Evolutionary conservation across 2,797 vertebrate species (phyloP).

Genomic region (Esox masquinongy): DNA sequence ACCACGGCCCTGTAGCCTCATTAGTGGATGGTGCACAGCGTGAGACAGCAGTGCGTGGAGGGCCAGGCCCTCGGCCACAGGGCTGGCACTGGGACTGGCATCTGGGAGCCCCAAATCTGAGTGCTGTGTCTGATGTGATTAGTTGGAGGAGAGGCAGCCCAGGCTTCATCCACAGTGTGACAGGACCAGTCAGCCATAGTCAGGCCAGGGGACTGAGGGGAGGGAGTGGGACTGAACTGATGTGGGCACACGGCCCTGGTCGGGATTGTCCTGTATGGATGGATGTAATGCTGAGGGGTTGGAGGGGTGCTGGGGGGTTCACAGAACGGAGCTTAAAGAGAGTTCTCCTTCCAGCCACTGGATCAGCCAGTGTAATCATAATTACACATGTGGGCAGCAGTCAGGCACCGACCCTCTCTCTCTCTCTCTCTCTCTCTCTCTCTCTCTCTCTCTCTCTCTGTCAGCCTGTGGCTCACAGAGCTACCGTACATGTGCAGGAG

Average conservation of each 20-base stretch:
- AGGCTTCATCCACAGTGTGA: background rate
- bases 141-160: conserved; percentile 43
- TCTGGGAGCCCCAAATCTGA: conserved; percentile 64
- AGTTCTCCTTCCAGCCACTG: conserved; percentile 13
- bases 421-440: background rate
- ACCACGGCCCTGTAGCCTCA: conserved; percentile 38
- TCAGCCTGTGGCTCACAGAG: background rate
- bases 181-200: background rate
- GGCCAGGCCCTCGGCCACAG: conserved; percentile 53
- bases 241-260: background rate
- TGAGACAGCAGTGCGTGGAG: conserved; percentile 59
- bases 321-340: conserved; percentile 10
- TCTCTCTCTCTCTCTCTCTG: background rate
- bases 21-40: conserved; percentile 59
- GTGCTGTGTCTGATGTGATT: conserved; percentile 73
- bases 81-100: conserved; percentile 65
- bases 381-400: background rate
- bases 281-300: background rate
- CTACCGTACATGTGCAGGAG: conserved; percentile 1
- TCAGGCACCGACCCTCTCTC: background rate
- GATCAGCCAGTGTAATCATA: conserved; percentile 3
- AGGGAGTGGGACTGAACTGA: background rate
- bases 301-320: background rate
- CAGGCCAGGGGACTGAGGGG: background rate
- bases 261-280: background rate